phyloP scores from a whole-genome alignment of 2,888 invertebrate species.

The Petrophora chlorosata region DNA sequence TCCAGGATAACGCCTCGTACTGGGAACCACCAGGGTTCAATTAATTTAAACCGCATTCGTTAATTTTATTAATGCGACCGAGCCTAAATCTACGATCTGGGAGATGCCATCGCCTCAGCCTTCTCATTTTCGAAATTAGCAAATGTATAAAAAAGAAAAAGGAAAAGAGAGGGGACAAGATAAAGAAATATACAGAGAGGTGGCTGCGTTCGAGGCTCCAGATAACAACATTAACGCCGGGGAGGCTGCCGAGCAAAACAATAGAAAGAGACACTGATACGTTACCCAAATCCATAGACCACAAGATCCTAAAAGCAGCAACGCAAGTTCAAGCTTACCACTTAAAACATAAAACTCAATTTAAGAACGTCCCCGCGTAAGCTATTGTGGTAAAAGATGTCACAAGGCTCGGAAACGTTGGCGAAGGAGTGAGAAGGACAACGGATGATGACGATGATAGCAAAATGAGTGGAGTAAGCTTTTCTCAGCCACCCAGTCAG shows the following conservation, averaged over 20 bases:
- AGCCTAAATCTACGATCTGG: conserved; percentile 77
- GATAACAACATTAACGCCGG: conserved; percentile 83
- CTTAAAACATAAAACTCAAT: conserved; percentile 24
- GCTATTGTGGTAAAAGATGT: conserved; percentile 21
- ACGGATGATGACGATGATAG: conserved; percentile 76
- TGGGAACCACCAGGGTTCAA: conserved; percentile 62
- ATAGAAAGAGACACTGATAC: conserved; percentile 66
- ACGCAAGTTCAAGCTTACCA: conserved; percentile 32
- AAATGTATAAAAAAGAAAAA: conserved; percentile 78
- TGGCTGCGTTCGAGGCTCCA: conserved; percentile 78
- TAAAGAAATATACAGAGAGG: conserved; percentile 83
- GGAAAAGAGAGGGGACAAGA: conserved; percentile 78
- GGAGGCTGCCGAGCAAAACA: conserved; percentile 72
- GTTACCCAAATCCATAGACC: conserved; percentile 33
- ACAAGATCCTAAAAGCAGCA: conserved; percentile 19
- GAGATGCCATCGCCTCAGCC: conserved; percentile 75
- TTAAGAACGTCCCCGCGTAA: background rate
- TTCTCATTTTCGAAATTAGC: conserved; percentile 83
- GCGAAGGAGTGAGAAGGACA: conserved; percentile 65
- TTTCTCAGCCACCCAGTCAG: conserved; percentile 84
- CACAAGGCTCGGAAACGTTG: conserved; percentile 23
- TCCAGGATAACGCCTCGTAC: conserved; percentile 66
- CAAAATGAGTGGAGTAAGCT: conserved; percentile 82
- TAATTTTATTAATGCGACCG: conserved; percentile 80
- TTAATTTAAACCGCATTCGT: conserved; percentile 80